Percentiles rank a stretch among this genome's conserved stretches.
These are phyloP conservation scores for Agrilus mali DNA, from an alignment of 2,888 invertebrate genomes.

Conservation along the genomic window DNA sequence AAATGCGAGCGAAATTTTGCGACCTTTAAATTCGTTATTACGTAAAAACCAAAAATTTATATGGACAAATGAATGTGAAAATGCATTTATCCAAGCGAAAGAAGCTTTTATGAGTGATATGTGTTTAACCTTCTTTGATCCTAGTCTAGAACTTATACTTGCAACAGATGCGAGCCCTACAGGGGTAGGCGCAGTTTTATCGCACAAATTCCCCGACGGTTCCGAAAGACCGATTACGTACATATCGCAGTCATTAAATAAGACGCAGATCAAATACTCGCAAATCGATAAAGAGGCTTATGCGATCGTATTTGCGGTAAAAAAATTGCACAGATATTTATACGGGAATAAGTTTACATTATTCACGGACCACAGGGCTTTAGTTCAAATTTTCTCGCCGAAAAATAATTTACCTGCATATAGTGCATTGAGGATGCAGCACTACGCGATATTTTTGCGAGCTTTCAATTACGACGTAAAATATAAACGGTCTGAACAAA, in stretches of 20 bases:
- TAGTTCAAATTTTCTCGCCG: constrained; percentile 2
- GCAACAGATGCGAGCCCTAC: constrained; percentile 12
- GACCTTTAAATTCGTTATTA: constrained; percentile 2
- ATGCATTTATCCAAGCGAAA: no score
- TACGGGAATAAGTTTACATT: constrained; percentile 8
- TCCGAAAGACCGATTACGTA: background rate
- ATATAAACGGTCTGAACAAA: background rate
- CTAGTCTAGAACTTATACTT: constrained; percentile 1
- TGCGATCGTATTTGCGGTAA: constrained; percentile 11
- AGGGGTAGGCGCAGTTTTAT: constrained; percentile 10
- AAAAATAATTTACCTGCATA: background rate
- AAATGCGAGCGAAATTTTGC: constrained; percentile 1
- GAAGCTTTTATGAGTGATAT: background rate
- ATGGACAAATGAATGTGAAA: no score
- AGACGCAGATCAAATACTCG: background rate
- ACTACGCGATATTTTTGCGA: constrained; percentile 1
- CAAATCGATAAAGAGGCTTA: no score
- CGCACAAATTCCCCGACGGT: constrained; percentile 8
- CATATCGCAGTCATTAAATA: background rate
- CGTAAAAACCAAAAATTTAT: background rate
- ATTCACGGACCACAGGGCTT: background rate
- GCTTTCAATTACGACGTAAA: background rate
- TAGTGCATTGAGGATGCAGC: background rate
- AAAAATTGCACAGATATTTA: constrained; percentile 12
- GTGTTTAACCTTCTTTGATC: background rate